phyloP scores from a whole-genome alignment of 2,113 vertebrate species.

The Ailurus styani region DNA sequence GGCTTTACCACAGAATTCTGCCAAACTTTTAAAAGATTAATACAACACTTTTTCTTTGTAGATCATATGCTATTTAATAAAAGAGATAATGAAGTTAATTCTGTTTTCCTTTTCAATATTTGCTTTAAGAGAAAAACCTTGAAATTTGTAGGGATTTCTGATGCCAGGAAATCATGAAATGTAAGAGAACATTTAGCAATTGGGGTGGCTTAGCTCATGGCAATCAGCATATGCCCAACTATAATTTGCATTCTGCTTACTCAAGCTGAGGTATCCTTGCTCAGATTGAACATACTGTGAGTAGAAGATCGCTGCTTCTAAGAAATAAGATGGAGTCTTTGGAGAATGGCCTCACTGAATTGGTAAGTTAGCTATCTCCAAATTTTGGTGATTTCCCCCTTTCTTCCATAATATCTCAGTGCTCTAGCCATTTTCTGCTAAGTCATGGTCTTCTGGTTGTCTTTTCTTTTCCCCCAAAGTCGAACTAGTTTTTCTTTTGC shows the following conservation, averaged over 20 bases:
- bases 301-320: slow-evolving; percentile 79
- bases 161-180: background rate
- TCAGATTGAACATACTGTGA: slow-evolving; percentile 75
- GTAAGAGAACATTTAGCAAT: slow-evolving; percentile 44
- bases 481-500: background rate
- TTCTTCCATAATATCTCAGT: slow-evolving; percentile 94
- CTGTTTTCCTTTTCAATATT: background rate
- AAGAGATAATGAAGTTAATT: background rate
- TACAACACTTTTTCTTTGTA: background rate
- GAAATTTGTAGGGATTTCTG: slow-evolving; percentile 2
- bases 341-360: slow-evolving; percentile 91
- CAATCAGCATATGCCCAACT: slow-evolving; percentile 82
- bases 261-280: slow-evolving; percentile 79
- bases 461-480: background rate
- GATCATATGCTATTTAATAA: background rate
- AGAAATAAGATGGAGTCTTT: slow-evolving; percentile 82
- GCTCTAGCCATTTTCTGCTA: slow-evolving; percentile 99
- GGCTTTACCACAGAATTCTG: background rate
- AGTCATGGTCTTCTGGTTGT: slow-evolving; percentile 85
- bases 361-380: slow-evolving; percentile 96
- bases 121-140: slow-evolving; percentile 31
- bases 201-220: slow-evolving; percentile 75
- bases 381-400: slow-evolving; percentile 94
- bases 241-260: slow-evolving; percentile 82
- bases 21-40: background rate